These are phyloP conservation scores for Drosophila nannoptera DNA, from an alignment of 1,140 invertebrate species.

Conservation along the genomic window DNA sequence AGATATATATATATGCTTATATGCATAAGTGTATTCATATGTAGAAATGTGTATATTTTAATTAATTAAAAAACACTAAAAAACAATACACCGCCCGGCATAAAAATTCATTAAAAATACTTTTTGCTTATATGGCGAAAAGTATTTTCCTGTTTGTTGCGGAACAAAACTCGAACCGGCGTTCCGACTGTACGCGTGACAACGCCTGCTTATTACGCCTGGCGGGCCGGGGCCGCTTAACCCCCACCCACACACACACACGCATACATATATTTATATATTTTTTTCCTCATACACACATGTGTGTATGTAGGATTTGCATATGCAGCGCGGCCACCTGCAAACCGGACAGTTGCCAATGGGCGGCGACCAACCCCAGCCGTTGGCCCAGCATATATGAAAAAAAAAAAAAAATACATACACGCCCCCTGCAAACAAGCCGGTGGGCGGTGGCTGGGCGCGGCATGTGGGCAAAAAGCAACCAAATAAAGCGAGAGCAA, in stretches of 20 bases:
- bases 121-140: slow-evolving; percentile 66
- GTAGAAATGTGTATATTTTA: slow-evolving; percentile 58
- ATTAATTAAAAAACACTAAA: slow-evolving; percentile 70
- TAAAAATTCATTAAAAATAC: slow-evolving; percentile 73
- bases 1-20: slow-evolving; percentile 25
- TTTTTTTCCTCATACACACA: no score
- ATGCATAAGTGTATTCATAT: slow-evolving; percentile 50
- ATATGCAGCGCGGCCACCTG: slow-evolving; percentile 65
- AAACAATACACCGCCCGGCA: slow-evolving; percentile 49
- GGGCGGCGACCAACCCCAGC: slow-evolving; percentile 69
- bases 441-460: slow-evolving; percentile 15
- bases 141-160: slow-evolving; percentile 54
- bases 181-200: slow-evolving; percentile 48
- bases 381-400: slow-evolving; percentile 40
- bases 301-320: no score
- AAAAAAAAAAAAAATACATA: slow-evolving; percentile 41
- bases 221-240: not conserved
- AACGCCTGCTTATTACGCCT: slow-evolving; percentile 63
- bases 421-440: slow-evolving; percentile 71
- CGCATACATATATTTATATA: no score
- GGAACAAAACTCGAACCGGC: slow-evolving; percentile 27
- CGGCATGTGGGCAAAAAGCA: slow-evolving; percentile 25
- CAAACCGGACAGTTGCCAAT: slow-evolving; percentile 73
- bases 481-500: slow-evolving; percentile 32
- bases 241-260: no score